A percentile compares a stretch with the other conserved stretches of the same genome.
Conservation (phyloP, 2,797 vertebrate genomes). For the Coilia nasus region DNA sequence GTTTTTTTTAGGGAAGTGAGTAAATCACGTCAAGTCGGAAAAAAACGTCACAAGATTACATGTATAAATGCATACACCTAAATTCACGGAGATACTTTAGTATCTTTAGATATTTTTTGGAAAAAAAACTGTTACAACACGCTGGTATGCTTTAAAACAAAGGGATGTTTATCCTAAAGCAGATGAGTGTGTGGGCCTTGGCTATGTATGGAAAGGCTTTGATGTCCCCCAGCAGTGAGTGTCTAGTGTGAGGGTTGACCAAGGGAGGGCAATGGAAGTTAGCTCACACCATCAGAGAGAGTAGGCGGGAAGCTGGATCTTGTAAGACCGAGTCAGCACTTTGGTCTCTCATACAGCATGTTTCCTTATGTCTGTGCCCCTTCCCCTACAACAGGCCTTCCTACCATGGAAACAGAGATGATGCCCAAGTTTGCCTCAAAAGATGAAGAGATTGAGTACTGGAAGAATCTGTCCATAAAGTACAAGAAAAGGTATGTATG, state of each 20-base stretch:
- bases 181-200: not conserved
- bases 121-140: no score
- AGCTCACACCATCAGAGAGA: not conserved
- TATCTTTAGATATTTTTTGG: no score
- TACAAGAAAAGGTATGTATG: conserved; percentile 89
- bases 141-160: not conserved
- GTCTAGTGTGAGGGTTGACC: not conserved
- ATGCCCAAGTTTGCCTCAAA: conserved; percentile 93
- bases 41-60: no score
- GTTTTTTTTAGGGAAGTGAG: no score
- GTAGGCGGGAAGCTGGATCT: not conserved
- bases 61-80: no score
- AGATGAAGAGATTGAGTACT: conserved; percentile 95
- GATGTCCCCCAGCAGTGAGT: not conserved
- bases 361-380: not conserved
- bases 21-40: no score
- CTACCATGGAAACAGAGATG: conserved; percentile 97
- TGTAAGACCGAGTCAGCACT: not conserved
- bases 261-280: not conserved
- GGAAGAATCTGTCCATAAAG: conserved; percentile 91
- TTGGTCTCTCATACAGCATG: not conserved
- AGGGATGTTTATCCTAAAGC: not conserved
- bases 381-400: conserved; percentile 60
- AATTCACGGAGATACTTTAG: no score
- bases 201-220: not conserved